Evolutionary conservation across 2,113 vertebrate species (phyloP).

Genomic region (Cepphus grylle): DNA sequence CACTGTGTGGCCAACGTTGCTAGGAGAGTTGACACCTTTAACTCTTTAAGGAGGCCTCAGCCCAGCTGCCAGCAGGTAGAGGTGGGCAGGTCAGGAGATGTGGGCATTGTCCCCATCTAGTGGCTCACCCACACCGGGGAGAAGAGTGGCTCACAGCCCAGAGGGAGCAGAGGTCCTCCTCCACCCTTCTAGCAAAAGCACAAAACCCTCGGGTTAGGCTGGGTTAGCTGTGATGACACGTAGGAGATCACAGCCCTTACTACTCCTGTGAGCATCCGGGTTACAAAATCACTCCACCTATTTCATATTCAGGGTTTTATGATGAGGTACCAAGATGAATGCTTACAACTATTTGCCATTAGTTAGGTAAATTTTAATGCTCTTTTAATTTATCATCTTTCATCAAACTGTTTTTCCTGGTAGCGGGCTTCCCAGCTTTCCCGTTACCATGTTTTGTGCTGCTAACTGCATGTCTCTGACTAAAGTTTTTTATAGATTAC

Average conservation of each 20-base stretch:
- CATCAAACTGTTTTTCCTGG: background rate
- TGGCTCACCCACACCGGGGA: background rate
- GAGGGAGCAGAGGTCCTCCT: background rate
- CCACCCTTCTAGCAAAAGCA: background rate
- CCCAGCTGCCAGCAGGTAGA: background rate
- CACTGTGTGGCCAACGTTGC: background rate
- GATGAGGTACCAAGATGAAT: background rate
- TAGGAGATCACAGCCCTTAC: background rate
- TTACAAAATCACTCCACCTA: background rate
- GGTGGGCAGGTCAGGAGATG: background rate
- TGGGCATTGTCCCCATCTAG: conserved; percentile 56
- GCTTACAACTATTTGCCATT: background rate
- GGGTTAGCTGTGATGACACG: background rate
- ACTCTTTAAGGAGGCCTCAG: background rate
- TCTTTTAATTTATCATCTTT: background rate
- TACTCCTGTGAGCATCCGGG: background rate
- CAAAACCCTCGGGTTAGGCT: background rate
- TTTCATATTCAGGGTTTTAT: background rate
- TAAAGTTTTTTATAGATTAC: background rate
- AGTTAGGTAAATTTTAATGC: background rate
- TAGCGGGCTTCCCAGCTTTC: background rate
- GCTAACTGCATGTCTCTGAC: background rate
- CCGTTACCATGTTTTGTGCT: accelerated
- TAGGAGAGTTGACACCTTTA: background rate
- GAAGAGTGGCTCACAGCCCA: background rate